A percentile compares a stretch with the other conserved stretches of the same genome.
Evolutionary conservation across 2,888 invertebrate genomes (phyloP).

Genomic region (Nomada lathburiana): DNA sequence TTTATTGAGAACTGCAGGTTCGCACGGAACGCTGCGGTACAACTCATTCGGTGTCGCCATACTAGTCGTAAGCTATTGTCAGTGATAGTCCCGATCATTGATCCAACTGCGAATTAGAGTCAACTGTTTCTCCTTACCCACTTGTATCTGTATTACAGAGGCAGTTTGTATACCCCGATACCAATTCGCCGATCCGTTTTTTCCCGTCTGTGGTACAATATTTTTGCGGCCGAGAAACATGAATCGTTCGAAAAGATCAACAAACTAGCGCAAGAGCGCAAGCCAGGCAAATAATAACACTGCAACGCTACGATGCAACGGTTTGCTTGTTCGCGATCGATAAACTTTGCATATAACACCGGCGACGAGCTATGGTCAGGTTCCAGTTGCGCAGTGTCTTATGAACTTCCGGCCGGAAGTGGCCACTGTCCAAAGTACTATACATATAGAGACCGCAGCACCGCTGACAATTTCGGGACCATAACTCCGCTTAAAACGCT

Average conservation of each 20-base stretch:
- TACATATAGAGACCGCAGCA: constrained; percentile 38
- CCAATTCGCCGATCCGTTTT: neutral
- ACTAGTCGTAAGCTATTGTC: neutral
- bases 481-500: neutral
- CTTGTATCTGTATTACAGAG: neutral
- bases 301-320: constrained; percentile 24
- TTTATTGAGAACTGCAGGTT: neutral
- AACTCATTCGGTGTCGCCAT: constrained; percentile 12
- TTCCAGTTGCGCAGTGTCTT: constrained; percentile 59
- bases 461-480: constrained; percentile 13
- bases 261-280: constrained; percentile 8
- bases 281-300: constrained; percentile 32
- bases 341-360: constrained; percentile 52
- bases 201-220: too few species aligned
- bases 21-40: neutral
- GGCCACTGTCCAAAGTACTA: constrained; percentile 41
- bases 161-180: too few species aligned
- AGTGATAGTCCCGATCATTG: constrained; percentile 20
- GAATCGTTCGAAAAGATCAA: neutral
- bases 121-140: neutral
- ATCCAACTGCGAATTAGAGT: constrained; percentile 33
- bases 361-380: constrained; percentile 27
- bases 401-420: constrained; percentile 68
- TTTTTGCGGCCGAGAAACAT: neutral
- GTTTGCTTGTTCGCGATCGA: constrained; percentile 42